A percentile compares a stretch with the other conserved stretches of the same genome.
phyloP scores from a whole-genome alignment of 2,113 vertebrate genomes.

The Sminthopsis crassicaudata region DNA sequence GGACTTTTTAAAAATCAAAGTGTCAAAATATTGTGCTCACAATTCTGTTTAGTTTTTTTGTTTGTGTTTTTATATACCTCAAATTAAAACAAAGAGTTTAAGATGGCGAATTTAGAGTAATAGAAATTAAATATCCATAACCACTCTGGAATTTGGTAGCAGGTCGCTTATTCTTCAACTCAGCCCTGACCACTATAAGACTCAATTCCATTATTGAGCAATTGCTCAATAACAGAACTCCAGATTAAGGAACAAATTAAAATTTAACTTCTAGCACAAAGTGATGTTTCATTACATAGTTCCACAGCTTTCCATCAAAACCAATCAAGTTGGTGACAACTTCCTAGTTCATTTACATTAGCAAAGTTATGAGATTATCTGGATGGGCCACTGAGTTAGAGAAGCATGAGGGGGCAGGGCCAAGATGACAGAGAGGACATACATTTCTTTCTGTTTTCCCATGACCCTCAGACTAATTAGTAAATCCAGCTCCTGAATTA shows the following conservation, averaged over 20 bases:
- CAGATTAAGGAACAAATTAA: neutral
- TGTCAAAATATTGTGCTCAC: neutral
- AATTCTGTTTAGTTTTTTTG: neutral
- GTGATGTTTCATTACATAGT: neutral
- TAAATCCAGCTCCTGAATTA: too few species aligned
- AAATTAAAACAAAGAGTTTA: neutral
- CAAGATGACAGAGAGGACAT: too few species aligned
- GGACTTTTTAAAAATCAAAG: conserved; percentile 12
- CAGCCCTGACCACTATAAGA: neutral
- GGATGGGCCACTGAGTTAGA: neutral
- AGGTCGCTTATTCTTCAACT: neutral
- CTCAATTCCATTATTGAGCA: neutral
- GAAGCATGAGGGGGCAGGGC: neutral
- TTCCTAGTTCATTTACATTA: neutral
- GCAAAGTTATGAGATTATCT: neutral
- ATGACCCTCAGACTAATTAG: too few species aligned
- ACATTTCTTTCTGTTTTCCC: too few species aligned
- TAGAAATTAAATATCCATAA: neutral
- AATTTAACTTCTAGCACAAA: neutral
- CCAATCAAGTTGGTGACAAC: neutral
- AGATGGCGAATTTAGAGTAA: neutral
- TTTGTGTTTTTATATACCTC: neutral
- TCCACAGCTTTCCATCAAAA: neutral
- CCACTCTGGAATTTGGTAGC: neutral
- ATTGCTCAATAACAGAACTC: neutral